Conservation (phyloP, 92 coral and sea anemone genomes). For the Nematostella vectensis region DNA sequence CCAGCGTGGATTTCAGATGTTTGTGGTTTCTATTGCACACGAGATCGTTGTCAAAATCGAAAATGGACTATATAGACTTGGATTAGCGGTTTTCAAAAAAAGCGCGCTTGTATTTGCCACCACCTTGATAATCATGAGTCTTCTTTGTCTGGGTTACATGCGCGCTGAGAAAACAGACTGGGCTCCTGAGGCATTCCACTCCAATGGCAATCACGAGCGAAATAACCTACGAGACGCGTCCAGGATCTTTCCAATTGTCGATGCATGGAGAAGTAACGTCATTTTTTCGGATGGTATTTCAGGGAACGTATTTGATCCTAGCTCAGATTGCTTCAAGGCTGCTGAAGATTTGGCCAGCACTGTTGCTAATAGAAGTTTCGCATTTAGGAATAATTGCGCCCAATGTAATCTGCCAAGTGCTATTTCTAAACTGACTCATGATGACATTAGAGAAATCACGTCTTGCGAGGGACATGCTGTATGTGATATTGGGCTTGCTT, state of each 20-base stretch:
- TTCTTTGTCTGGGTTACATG: background rate
- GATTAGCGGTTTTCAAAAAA: background rate
- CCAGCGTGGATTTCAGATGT: background rate
- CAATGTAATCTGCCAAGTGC: background rate
- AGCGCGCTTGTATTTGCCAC: background rate
- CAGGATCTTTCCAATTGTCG: background rate
- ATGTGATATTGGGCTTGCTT: too few relatives aligned
- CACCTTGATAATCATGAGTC: background rate
- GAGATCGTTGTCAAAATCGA: background rate
- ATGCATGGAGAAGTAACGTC: background rate
- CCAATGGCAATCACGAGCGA: background rate
- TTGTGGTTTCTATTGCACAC: background rate
- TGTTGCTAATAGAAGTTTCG: too few relatives aligned
- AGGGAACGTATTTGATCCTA: background rate
- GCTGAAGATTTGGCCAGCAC: background rate
- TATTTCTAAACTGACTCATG: too few relatives aligned
- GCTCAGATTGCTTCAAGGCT: background rate
- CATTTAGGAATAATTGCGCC: background rate
- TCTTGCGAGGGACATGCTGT: too few relatives aligned
- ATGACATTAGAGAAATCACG: too few relatives aligned
- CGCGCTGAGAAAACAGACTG: background rate
- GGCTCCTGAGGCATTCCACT: background rate
- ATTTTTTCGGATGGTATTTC: background rate
- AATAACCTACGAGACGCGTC: background rate
- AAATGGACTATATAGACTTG: background rate